A percentile compares a stretch with the other conserved stretches of the same genome.
These are phyloP conservation scores for Sialis fuliginosa DNA, from an alignment of 2,888 invertebrate genomes.

Conservation along the genomic window DNA sequence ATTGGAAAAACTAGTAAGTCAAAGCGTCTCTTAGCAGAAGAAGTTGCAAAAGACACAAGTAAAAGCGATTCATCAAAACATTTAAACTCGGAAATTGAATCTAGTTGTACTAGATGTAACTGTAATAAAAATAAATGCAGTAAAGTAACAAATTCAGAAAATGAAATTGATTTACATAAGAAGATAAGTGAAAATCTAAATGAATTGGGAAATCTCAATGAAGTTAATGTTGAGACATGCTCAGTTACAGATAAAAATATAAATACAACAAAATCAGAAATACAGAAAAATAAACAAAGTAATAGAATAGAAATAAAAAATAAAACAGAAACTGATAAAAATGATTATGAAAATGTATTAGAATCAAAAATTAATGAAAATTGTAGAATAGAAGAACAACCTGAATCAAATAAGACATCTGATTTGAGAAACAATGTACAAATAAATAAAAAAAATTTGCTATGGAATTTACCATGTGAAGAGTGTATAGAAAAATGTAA, in stretches of 20 bases:
- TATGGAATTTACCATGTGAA: conserved; percentile 4
- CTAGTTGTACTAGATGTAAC: conserved; percentile 1
- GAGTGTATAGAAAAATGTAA: conserved; percentile 8
- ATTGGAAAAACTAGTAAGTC: conserved; percentile 77
- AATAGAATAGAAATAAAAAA: not conserved
- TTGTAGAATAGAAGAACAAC: not conserved
- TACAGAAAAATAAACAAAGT: no score
- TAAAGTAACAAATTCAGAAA: no score
- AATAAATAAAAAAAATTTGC: not conserved
- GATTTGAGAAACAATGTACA: not conserved
- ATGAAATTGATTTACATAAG: no score
- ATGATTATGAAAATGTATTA: not conserved
- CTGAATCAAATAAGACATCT: not conserved
- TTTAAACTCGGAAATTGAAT: conserved; percentile 2
- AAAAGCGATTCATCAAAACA: not conserved
- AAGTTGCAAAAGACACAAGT: conserved; percentile 12
- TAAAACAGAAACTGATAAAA: not conserved
- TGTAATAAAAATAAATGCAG: conserved; percentile 3
- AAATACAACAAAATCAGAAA: no score
- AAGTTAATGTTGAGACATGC: no score
- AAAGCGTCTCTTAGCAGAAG: conserved; percentile 43
- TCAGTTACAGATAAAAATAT: no score
- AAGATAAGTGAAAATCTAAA: no score
- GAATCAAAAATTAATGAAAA: not conserved
- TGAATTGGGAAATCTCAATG: no score